These are phyloP conservation scores for Microchrysa polita DNA, from an alignment of 2,888 invertebrate genomes.

Conservation along the genomic window DNA sequence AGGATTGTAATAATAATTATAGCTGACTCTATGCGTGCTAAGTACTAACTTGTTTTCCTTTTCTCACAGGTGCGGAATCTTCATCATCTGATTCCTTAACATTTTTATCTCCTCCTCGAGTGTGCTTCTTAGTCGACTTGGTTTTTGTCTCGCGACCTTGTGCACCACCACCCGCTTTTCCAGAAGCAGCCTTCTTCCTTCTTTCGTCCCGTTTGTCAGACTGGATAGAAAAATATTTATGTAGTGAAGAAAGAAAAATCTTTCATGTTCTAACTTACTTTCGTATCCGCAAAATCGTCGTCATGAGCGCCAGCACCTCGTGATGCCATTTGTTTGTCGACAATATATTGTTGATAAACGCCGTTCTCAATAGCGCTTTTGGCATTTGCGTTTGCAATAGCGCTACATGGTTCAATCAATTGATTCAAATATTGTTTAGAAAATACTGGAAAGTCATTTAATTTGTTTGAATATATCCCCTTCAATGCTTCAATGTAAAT, in stretches of 20 bases:
- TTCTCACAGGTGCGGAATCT: slow-evolving; percentile 68
- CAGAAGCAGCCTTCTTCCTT: slow-evolving; percentile 84
- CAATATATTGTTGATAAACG: slow-evolving; percentile 77
- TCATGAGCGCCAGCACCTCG: slow-evolving; percentile 44
- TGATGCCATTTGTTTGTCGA: slow-evolving; percentile 71
- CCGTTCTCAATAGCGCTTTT: slow-evolving; percentile 76
- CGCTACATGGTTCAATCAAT: slow-evolving; percentile 74
- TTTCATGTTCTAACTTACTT: slow-evolving; percentile 49
- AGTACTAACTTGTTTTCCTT: slow-evolving; percentile 56
- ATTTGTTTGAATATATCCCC: slow-evolving; percentile 6
- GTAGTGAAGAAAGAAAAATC: not conserved
- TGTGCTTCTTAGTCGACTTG: slow-evolving; percentile 88
- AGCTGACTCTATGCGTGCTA: too few relatives aligned
- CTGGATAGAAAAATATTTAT: slow-evolving; percentile 58
- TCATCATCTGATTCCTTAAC: slow-evolving; percentile 74
- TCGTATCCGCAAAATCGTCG: slow-evolving; percentile 58
- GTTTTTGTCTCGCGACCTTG: slow-evolving; percentile 96
- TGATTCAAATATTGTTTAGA: slow-evolving; percentile 75
- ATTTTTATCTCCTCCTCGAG: slow-evolving; percentile 66
- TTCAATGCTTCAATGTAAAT: not conserved
- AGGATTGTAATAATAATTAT: not conserved
- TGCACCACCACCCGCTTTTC: slow-evolving; percentile 90
- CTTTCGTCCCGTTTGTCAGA: slow-evolving; percentile 86
- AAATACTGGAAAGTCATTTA: slow-evolving; percentile 64
- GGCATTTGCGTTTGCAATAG: slow-evolving; percentile 73